Evolutionary conservation across 2,888 invertebrate species (phyloP), one percentile per base, ranked within the genome.

Genomic region (Clanis bilineata): DNA sequence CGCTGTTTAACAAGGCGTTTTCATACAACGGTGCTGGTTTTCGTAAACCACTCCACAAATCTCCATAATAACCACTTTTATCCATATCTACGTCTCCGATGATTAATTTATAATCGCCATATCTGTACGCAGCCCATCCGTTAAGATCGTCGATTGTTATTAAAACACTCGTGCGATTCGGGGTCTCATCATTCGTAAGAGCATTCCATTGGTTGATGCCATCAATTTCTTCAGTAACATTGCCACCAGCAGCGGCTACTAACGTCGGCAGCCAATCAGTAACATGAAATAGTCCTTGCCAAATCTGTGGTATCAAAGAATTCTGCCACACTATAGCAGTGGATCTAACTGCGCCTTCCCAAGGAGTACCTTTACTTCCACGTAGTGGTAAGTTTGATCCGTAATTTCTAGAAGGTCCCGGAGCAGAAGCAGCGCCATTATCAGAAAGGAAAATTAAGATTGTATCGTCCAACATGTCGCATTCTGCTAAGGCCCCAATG

Each of bases 371-470:
- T 85, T 97, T 97, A 77, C 95, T 94, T 25, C 96, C 96, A 70
- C 95, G 92, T 0, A 96, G 84, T 18, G 96, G 96, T 86, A 94
- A 95, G 84, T 96, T 96, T 4, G 95, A 95, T 1, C 94, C 96
- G 25, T 93, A 93, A 83, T 97, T 97, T 62, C 74, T 67, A 9
- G 69, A 94, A 60, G 93, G 76, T 1, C 96, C 96, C 61, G 92
- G n/a, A n/a, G n/a, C 87, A 0, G 95, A 94, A 1, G 95, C 95
- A 0, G 95, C 96, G 0, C 97, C 96, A 77, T 98, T 98, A 80
- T 98, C 98, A 22, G 96, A 95, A 65, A 96, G 94, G 79, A 97
- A 97, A 12, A 97, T 77, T 41, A 98, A 92, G 22, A 98, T 93
- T 1, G 96, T 95, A 77, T 98, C 95, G 25, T 96, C 89, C 67